Evolutionary conservation across 2,888 invertebrate genomes (phyloP).

Genomic region (Cremastinae sp.): DNA sequence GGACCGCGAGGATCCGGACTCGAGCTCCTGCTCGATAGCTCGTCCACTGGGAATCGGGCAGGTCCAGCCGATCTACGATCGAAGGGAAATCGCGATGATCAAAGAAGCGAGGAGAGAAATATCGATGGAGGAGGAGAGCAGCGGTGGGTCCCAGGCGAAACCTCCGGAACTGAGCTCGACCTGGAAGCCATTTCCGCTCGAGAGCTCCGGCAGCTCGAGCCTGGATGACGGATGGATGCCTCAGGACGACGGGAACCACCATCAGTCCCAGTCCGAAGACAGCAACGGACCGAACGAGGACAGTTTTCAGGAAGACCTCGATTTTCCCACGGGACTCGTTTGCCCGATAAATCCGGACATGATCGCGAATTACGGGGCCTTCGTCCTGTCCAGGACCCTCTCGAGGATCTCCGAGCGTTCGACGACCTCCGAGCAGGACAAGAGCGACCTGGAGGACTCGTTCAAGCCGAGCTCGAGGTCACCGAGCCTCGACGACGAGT

Average conservation of each 20-base stretch:
- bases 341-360: conserved; percentile 88
- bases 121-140: conserved; percentile 75
- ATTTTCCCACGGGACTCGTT: conserved; percentile 88
- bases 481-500: conserved; percentile 92
- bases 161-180: conserved; percentile 89
- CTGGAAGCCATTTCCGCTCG: conserved; percentile 91
- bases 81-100: conserved; percentile 75
- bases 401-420: conserved; percentile 94
- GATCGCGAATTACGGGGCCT: conserved; percentile 87
- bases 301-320: conserved; percentile 88
- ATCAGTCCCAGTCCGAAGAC: conserved; percentile 75
- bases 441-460: conserved; percentile 92
- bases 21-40: conserved; percentile 87
- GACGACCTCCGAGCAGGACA: conserved; percentile 91
- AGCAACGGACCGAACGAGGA: conserved; percentile 78
- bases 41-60: conserved; percentile 89
- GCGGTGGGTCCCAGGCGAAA: conserved; percentile 75
- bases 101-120: conserved; percentile 71
- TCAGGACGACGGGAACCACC: conserved; percentile 80
- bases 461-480: conserved; percentile 93
- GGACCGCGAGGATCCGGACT: conserved; percentile 81
- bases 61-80: conserved; percentile 77
- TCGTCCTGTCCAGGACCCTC: conserved; percentile 88
- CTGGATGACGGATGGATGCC: conserved; percentile 92
- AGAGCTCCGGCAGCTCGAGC: conserved; percentile 92